Evolutionary conservation across 2,113 vertebrate genomes (phyloP).

Genomic region (Picathartes gymnocephalus): DNA sequence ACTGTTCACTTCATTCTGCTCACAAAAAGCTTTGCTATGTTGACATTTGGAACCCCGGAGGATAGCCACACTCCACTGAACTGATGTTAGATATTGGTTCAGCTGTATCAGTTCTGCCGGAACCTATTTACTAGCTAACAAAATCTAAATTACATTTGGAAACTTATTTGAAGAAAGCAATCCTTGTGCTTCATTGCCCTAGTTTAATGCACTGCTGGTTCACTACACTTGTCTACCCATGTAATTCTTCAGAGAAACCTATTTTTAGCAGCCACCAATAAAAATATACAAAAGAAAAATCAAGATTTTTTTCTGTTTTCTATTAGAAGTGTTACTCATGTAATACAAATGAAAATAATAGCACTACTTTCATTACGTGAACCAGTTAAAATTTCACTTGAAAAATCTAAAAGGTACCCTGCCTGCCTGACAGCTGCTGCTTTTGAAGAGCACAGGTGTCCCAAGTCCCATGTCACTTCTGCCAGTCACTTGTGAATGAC

Average conservation of each 20-base stretch:
- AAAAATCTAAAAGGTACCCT: neutral
- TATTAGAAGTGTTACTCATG: neutral
- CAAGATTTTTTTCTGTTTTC: neutral
- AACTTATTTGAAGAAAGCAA: constrained; percentile 47
- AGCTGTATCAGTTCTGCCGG: constrained; percentile 2
- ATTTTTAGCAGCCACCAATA: neutral
- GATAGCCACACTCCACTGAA: constrained; percentile 10
- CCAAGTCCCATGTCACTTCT: neutral
- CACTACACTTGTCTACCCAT: neutral
- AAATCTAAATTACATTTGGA: constrained; percentile 52
- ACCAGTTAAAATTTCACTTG: neutral
- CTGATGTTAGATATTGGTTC: constrained; percentile 37
- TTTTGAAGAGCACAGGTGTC: neutral
- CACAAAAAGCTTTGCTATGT: neutral
- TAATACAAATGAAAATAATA: neutral
- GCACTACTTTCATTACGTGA: neutral
- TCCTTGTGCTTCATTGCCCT: constrained; percentile 38
- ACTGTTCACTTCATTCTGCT: neutral
- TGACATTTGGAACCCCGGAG: neutral
- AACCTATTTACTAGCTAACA: constrained; percentile 49
- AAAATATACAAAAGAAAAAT: neutral
- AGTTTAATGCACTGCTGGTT: constrained; percentile 21
- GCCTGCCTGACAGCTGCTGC: neutral
- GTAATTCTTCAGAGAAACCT: neutral
- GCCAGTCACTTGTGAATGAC: neutral